Conservation (phyloP, 2,797 vertebrate species). For the Halcyon smyrnensis region DNA sequence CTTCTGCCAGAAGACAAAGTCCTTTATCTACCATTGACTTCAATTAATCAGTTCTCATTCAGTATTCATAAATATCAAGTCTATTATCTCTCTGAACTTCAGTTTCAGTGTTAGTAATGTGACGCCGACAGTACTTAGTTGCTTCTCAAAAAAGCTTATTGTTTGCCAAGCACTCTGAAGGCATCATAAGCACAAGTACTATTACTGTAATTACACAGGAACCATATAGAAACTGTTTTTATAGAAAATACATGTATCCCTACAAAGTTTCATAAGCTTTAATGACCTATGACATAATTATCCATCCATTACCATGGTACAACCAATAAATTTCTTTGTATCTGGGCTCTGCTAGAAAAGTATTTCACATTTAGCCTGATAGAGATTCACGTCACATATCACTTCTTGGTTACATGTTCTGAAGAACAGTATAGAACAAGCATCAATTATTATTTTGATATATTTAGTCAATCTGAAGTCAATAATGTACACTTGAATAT, state of each 20-base stretch:
- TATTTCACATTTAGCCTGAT: not conserved
- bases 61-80: not conserved
- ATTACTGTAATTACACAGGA: not conserved
- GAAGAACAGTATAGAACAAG: constrained; percentile 12
- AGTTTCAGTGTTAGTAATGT: not conserved
- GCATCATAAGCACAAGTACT: not conserved
- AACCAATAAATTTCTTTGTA: not conserved
- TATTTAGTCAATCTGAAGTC: not conserved
- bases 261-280: not conserved
- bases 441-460: not conserved
- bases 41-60: not conserved
- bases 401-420: not conserved
- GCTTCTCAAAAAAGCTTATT: not conserved
- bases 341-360: not conserved
- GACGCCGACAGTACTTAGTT: not conserved
- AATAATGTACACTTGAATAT: not conserved
- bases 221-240: not conserved
- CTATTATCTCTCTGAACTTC: not conserved
- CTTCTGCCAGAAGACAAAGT: not conserved
- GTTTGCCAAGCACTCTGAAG: not conserved
- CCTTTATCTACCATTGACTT: not conserved
- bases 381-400: not conserved
- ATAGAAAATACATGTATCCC: not conserved
- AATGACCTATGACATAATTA: not conserved
- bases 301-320: not conserved